A percentile compares a stretch with the other conserved stretches of the same genome.
phyloP scores from a whole-genome alignment of 2,797 vertebrate genomes.

The Sternotherus odoratus region DNA sequence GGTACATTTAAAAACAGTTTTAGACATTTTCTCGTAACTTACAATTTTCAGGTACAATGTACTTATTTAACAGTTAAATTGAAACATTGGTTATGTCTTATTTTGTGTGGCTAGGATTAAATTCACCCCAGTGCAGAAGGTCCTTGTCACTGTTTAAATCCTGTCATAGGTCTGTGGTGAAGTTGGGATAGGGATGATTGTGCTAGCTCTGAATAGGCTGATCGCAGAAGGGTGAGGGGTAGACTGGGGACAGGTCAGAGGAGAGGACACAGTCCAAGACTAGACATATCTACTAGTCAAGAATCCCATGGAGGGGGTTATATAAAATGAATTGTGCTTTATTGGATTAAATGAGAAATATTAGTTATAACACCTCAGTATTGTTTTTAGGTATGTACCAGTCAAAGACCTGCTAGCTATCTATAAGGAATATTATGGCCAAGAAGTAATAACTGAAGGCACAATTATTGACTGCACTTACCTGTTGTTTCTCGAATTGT shows the following conservation, averaged over 20 bases:
- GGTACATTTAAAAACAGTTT: neutral
- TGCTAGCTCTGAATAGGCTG: neutral
- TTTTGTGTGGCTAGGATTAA: neutral
- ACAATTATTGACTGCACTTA: conserved; percentile 80
- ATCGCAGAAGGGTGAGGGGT: neutral
- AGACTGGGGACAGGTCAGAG: neutral
- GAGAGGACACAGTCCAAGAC: neutral
- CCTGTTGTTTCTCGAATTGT: conserved; percentile 82
- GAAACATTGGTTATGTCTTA: neutral
- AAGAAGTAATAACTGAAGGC: conserved; percentile 72
- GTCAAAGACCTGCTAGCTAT: conserved; percentile 81
- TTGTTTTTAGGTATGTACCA: conserved; percentile 81
- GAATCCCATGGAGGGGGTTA: neutral
- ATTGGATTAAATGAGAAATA: neutral
- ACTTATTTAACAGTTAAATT: neutral
- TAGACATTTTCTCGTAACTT: neutral
- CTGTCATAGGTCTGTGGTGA: neutral
- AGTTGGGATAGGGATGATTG: neutral
- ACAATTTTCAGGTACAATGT: neutral
- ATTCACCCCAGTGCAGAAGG: neutral
- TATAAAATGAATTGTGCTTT: neutral
- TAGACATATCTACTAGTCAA: neutral
- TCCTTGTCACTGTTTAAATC: neutral
- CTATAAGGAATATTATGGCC: conserved; percentile 80
- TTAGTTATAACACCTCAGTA: neutral